A percentile compares a stretch with the other conserved stretches of the same genome.
phyloP scores from a whole-genome alignment of 2,888 invertebrate genomes.

The Dioctria linearis region DNA sequence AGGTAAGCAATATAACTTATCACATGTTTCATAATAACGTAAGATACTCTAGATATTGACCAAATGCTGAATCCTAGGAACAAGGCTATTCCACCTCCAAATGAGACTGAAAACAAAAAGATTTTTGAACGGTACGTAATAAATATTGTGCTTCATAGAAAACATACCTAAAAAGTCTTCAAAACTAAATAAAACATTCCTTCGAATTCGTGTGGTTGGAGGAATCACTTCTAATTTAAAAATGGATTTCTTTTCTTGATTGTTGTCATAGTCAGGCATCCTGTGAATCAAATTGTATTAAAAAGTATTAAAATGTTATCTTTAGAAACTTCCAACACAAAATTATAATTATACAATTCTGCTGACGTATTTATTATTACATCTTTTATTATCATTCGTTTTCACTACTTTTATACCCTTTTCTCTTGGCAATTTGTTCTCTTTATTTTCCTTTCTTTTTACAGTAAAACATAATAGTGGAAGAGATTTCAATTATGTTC shows the following conservation, averaged over 20 bases:
- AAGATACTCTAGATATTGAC: constrained; percentile 4
- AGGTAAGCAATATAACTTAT: background rate
- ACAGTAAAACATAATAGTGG: too few species aligned
- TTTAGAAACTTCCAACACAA: too few species aligned
- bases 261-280: background rate
- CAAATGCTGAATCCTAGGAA: constrained; percentile 27
- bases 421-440: too few species aligned
- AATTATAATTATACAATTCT: too few species aligned
- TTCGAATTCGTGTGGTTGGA: constrained; percentile 14
- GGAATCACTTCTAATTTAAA: constrained; percentile 15
- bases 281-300: background rate
- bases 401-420: too few species aligned
- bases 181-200: constrained; percentile 13
- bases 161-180: constrained; percentile 26
- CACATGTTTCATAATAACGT: background rate
- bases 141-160: background rate
- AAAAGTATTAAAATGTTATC: background rate
- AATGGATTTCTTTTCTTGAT: background rate
- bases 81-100: constrained; percentile 6
- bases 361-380: too few species aligned
- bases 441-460: too few species aligned
- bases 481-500: too few species aligned
- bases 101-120: background rate
- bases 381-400: too few species aligned
- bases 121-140: background rate